Base-by-base conservation (phyloP, 1,140 invertebrate genomes). In the Leptoteleia sp. region DNA sequence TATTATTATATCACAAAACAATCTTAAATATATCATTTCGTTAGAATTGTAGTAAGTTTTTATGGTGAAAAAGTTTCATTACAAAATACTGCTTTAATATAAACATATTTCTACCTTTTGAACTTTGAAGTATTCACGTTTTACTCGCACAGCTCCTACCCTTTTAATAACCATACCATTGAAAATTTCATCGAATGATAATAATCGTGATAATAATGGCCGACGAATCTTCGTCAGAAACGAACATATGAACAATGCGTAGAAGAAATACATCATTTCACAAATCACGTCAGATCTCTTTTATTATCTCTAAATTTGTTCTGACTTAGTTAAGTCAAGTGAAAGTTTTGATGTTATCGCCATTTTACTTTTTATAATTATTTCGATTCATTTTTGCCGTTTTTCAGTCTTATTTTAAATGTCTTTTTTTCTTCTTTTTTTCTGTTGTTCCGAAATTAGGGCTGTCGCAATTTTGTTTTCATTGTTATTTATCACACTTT, bases 281-380 rank as follows among this genome's bases (percentile, higher is more conserved):
- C 31, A 57, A 15, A 59, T 48, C 31, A 59, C 11, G 40, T 59
- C 54, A 59, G 64, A 59, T 16, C 43, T 37, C 35, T 61, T 70
- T 70, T 42, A 50, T 70, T 70, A 59, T 61, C 54, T 50, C 54
- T 45, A 61, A 54, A 59, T 70, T 70, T 70, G 65, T 70, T 70
- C 65, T 43, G 45, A 70, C 61, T 70, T 61, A 33, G 65, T 70
- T 29, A 11, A 50, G 65, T 70, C 65, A 59, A 33, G 29, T 22
- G 65, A 70, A 70, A 70, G 65, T 70, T 70, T 48, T 50, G 65
- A 70, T 70, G 4, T 52, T 50, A 68, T 68, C 65, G 27, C 12
- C 19, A 50, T 13, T 35, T 70, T 40, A 35, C 48, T 67, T 67
- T 42, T 67, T 67, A 55, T 55, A 67, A 67, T 67, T 52, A 48